Base-by-base conservation (phyloP, 53 echinoderm and acorn worm genomes). In the Zoroaster sp. region DNA sequence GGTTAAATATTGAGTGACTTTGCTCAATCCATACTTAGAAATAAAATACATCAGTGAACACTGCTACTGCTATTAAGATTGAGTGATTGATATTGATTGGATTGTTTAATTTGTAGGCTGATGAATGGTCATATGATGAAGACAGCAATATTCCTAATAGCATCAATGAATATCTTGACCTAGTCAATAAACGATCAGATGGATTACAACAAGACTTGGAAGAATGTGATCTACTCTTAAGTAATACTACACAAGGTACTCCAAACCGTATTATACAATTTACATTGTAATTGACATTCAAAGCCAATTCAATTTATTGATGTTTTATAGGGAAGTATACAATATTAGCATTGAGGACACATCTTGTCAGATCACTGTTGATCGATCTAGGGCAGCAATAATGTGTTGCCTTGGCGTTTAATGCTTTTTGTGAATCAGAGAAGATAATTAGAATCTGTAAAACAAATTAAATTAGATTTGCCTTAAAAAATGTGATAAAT, bases 101-200 rank as follows among this genome's bases (percentile, higher is more conserved):
- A 18, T 13, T 34, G 32, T 33, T 34, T 35, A 34, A 70, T 35
- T 70, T 70, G 17, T 18, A 4, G 38, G 21, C 40, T n/a, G 23
- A 11, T 36, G 30, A 6, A 3, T 36, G 36, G 32, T 33, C 45
- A 20, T 30, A 18, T 11, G 14, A 85, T 44, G 75, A 77, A 20
- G 90, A 94, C 47, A 86, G 77, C 23, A 78, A 75, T 15, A 17
- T 97, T 12, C 97, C 97, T 77, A 94, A 90, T 53, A 91, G 88
- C 33, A 86, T 97, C 35, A 75, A 81, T 28, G 73, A 80, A 46
- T 97, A 92, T 68, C 47, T 97, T 14, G 47, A 88, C 15, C 80
- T 87, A 43, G 94, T 95, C 54, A 88, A 94, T 69, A 92, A 91
- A 69, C 73, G 97, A 72, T 75, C 97, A 45, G 93, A 92, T 12